These are phyloP conservation scores for Philereme vetulata DNA, from an alignment of 2,888 invertebrate species.

Conservation along the genomic window DNA sequence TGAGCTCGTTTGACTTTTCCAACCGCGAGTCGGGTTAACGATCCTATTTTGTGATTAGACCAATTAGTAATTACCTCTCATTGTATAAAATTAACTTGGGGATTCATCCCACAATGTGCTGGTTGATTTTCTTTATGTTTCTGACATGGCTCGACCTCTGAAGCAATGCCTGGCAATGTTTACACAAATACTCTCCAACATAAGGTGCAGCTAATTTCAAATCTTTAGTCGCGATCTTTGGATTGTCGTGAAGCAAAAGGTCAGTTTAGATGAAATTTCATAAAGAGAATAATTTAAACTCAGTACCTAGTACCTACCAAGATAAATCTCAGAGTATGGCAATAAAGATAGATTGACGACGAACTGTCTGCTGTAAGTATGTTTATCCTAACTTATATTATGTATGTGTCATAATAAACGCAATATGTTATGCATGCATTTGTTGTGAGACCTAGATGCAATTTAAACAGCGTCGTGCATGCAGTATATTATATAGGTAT, in stretches of 20 bases:
- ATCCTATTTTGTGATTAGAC: constrained; percentile 47
- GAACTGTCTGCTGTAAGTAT: constrained; percentile 53
- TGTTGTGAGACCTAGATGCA: constrained; percentile 2
- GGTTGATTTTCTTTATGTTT: constrained; percentile 31
- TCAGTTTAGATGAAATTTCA: constrained; percentile 26
- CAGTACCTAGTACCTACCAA: constrained; percentile 9
- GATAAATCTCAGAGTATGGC: constrained; percentile 28
- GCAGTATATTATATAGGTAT: too few species aligned
- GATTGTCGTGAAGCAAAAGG: constrained; percentile 32
- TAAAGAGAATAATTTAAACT: constrained; percentile 30
- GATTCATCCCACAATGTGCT: constrained; percentile 24
- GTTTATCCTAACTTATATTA: constrained; percentile 45
- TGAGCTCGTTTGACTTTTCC: constrained; percentile 45
- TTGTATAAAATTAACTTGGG: constrained; percentile 36
- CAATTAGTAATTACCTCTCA: constrained; percentile 43
- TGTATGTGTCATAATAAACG: constrained; percentile 21
- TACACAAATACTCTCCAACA: constrained; percentile 34
- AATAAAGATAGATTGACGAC: constrained; percentile 51
- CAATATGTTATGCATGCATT: constrained; percentile 12
- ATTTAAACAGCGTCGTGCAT: constrained; percentile 1
- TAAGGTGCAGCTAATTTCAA: constrained; percentile 40
- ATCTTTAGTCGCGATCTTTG: constrained; percentile 36
- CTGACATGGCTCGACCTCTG: constrained; percentile 36
- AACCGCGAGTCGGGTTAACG: constrained; percentile 42
- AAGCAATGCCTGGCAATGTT: constrained; percentile 31